A percentile compares a stretch with the other conserved stretches of the same genome.
These are phyloP conservation scores for Beaufortia kweichowensis DNA, from an alignment of 2,113 vertebrate genomes.

Conservation along the genomic window DNA sequence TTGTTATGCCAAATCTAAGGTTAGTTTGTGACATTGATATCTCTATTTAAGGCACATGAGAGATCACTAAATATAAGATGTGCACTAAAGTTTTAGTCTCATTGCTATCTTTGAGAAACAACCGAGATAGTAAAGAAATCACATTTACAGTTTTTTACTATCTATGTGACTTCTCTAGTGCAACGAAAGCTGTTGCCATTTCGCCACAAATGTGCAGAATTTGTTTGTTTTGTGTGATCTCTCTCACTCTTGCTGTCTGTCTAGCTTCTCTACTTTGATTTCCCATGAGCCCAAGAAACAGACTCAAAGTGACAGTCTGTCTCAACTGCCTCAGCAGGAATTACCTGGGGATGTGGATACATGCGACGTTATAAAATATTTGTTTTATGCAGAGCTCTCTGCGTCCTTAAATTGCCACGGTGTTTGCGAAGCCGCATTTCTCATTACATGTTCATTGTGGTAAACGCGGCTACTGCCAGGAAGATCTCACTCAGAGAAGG, in stretches of 20 bases:
- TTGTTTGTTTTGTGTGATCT: conserved; percentile 43
- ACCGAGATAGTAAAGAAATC: no score
- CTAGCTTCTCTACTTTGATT: conserved; percentile 63
- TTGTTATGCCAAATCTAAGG: no score
- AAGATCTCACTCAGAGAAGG: neutral
- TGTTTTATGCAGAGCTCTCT: conserved; percentile 57
- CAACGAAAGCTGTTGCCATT: conserved; percentile 62
- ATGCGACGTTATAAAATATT: conserved; percentile 63
- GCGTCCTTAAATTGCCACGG: conserved; percentile 47
- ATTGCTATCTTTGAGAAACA: no score
- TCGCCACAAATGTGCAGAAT: conserved; percentile 60
- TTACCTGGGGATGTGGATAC: conserved; percentile 56
- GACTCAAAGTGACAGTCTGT: conserved; percentile 49
- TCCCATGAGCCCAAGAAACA: conserved; percentile 62
- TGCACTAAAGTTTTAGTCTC: no score
- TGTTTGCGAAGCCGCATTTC: conserved; percentile 66
- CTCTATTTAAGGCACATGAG: no score
- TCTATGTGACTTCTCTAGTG: conserved; percentile 39
- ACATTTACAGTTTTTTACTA: no score
- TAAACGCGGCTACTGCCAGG: neutral
- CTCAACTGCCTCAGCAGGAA: conserved; percentile 45
- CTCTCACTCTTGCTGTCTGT: conserved; percentile 23
- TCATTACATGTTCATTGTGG: conserved; percentile 57
- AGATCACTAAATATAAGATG: no score
- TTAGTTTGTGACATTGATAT: no score